phyloP scores from a whole-genome alignment of 2,113 vertebrate genomes.

The Barnardius zonarius region DNA sequence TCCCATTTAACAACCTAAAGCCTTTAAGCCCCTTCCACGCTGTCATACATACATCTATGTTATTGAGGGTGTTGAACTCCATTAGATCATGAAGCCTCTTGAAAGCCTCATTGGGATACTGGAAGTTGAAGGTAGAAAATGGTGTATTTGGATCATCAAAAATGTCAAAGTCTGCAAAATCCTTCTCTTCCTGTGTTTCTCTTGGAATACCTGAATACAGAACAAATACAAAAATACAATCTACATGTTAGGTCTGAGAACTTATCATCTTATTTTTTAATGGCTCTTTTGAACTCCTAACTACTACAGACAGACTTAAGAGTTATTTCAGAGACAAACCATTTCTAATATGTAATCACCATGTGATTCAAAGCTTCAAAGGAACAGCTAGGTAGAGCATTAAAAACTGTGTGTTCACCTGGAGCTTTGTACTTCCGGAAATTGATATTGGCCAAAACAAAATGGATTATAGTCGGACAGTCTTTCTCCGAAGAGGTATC shows the following conservation, averaged over 20 bases:
- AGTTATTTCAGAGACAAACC: not conserved
- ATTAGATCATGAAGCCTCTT: slow-evolving; percentile 92
- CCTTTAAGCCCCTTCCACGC: not conserved
- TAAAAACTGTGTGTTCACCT: slow-evolving; percentile 70
- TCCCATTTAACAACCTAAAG: not conserved
- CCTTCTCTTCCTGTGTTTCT: slow-evolving; percentile 87
- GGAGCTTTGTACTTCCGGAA: slow-evolving; percentile 93
- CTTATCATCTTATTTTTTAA: not conserved
- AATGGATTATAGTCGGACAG: slow-evolving; percentile 95
- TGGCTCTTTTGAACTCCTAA: not conserved
- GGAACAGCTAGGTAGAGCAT: not conserved
- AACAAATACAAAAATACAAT: not conserved
- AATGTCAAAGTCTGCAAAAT: slow-evolving; percentile 95
- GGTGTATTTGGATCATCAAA: slow-evolving; percentile 93
- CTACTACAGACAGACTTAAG: not conserved
- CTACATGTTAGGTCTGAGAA: not conserved
- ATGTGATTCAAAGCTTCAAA: not conserved
- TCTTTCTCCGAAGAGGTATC: slow-evolving; percentile 85
- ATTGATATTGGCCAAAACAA: slow-evolving; percentile 95
- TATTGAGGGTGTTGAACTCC: slow-evolving; percentile 98
- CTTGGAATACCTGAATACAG: slow-evolving; percentile 81
- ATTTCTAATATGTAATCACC: not conserved
- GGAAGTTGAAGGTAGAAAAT: slow-evolving; percentile 97
- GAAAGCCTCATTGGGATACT: slow-evolving; percentile 91
- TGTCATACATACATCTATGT: slow-evolving; percentile 84